phyloP scores from a whole-genome alignment of 2,113 vertebrate genomes.

The Piaya cayana region DNA sequence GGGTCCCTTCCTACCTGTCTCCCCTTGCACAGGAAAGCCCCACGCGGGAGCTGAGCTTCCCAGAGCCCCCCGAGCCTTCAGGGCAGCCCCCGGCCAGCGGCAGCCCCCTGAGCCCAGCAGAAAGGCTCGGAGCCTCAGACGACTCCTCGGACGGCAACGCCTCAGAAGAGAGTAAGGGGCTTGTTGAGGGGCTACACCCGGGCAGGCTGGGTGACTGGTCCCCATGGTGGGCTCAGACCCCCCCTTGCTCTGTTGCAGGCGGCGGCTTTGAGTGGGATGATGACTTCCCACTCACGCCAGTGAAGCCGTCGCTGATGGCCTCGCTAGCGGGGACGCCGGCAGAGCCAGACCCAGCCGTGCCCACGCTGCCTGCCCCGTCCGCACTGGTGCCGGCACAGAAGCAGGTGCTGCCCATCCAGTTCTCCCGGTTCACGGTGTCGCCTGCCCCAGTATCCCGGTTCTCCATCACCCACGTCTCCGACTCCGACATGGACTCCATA shows the following conservation, averaged over 20 bases:
- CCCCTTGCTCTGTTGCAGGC: conserved; percentile 54
- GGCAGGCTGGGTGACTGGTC: background rate
- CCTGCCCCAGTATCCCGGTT: conserved; percentile 87
- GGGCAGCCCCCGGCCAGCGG: conserved; percentile 28
- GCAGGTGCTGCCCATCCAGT: conserved; percentile 68
- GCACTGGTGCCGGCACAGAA: conserved; percentile 47
- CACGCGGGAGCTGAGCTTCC: conserved; percentile 86
- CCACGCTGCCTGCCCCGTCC: background rate
- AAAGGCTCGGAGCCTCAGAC: conserved; percentile 29
- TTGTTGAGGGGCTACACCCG: accelerated
- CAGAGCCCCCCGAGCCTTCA: conserved; percentile 61
- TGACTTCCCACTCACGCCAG: conserved; percentile 70
- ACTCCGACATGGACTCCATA: conserved; percentile 83
- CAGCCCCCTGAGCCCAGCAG: conserved; percentile 35
- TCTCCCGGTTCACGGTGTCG: conserved; percentile 91
- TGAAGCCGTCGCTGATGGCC: conserved; percentile 73
- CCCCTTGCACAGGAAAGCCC: conserved; percentile 87
- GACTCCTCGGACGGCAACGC: conserved; percentile 59
- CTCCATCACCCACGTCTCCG: conserved; percentile 95
- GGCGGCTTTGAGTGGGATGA: conserved; percentile 78
- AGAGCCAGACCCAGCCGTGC: conserved; percentile 12
- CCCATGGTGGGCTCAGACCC: background rate
- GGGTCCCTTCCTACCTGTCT: background rate
- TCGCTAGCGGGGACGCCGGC: background rate
- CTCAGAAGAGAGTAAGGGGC: conserved; percentile 76